Base-by-base conservation (phyloP, 1,140 invertebrate genomes). In the Hypsibius dujardini region DNA sequence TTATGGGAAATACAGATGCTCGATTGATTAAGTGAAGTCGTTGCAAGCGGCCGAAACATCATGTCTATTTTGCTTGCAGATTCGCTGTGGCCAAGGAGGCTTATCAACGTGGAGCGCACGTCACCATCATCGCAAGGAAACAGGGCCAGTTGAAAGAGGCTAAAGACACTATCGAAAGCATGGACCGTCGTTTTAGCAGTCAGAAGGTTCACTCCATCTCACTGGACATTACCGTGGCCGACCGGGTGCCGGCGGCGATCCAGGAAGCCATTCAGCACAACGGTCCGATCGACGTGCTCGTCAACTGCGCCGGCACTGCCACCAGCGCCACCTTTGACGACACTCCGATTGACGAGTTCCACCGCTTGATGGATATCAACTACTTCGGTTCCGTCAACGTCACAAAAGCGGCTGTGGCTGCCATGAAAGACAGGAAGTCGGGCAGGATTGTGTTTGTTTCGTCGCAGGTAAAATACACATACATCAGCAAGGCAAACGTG, bases 91-190 rank as follows among this genome's bases (percentile, higher is more conserved):
- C 91, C 1, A 81, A 87, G 15, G 82, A 89, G 76, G 88, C 86
- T 47, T 87, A 86, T 1, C 82, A 82, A 77, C 78, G 84, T 74
- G 93, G 93, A 69, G 92, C 90, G 1, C 82, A 89, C 81, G 89
- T 98, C 0, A 91, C 92, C 0, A 85, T 98, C 62, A 83, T 95
- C 62, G 92, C 93, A 1, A 84, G 94, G 76, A 85, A 93, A 80
- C 74, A 84, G 47, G 79, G 79, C 76, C 81, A 85, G 78, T 79
- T 95, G 12, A 80, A 85, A 74, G 77, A 78, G 73, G 84, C 87
- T 2, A 79, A 83, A 73, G 77, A 78, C 60, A 84, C 88, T 77
- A 83, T 89, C 73, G 76, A 78, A 72, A 76, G 77, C 71, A 73
- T 76, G 78, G 71, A 74, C 69, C 75, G 75, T 74, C 74, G 75